Evolutionary conservation across 2,113 vertebrate genomes (phyloP), one percentile per base, ranked within the genome.

Genomic region (Pachycephala philippinensis): DNA sequence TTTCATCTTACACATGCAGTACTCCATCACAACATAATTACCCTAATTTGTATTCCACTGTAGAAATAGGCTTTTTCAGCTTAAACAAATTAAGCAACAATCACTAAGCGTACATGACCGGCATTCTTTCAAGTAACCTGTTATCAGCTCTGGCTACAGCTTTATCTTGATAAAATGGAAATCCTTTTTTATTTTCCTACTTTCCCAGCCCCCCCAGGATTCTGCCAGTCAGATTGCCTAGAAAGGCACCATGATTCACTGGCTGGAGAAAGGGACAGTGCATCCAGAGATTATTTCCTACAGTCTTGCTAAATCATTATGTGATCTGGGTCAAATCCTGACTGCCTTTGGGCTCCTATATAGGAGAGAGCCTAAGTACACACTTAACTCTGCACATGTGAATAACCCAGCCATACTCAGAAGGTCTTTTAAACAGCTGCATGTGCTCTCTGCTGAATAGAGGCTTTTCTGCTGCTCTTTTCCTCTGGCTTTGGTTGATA

Each of bases 61-160:
- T 95, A 97, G 96, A 97, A 97, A 97, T 37, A 95, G 92, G 87
- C 83, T 95, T 97, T 97, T 96, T 97, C 96, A 96, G 92, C 87
- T 97, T 96, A 97, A 97, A 97, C 96, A 97, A 97, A 97, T 97
- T 97, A 97, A 95, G 92, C 86, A 95, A 97, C 89, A 93, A 96
- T 97, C 95, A 90, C 84, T 89, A 93, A 97, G 89, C 4, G 4
- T 96, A 96, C 95, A 97, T 89, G 96, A 93, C 80, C 93, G 53
- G 96, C 84, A 91, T 97, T 94, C 95, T 95, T 94, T 91, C 92
- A 95, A 89, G 75, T 96, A 96, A 96, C 90, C 89, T 80, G 84
- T 94, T 97, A 97, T 97, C 96, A 93, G 94, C 89, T 96, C 93
- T 6, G 68, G 88, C 87, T 95, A 84, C 76, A 93, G 84, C 88